Evolutionary conservation across 35 echinoderm and acorn worm species (phyloP).

Genomic region (Lytechinus pictus): DNA sequence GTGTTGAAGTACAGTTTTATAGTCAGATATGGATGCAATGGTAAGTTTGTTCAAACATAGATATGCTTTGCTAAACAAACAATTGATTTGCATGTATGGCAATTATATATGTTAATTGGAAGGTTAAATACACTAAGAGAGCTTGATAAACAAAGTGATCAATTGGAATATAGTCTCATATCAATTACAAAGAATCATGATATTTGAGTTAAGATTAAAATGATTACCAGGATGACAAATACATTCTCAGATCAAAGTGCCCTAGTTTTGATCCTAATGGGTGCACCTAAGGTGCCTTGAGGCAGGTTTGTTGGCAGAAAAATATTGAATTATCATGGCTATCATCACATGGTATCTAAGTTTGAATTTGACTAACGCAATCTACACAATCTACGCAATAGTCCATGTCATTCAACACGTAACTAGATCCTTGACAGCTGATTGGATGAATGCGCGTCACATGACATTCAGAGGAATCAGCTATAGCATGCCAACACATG

Average conservation of each 20-base stretch:
- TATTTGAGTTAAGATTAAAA: not conserved
- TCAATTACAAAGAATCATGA: not conserved
- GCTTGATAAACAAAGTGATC: not conserved
- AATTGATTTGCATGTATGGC: not conserved
- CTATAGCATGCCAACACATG: too few relatives aligned
- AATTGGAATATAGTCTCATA: not conserved
- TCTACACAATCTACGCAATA: too few relatives aligned
- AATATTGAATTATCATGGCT: too few relatives aligned
- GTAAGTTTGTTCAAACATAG: not conserved
- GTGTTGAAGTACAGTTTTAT: too few relatives aligned
- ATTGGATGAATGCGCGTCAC: too few relatives aligned
- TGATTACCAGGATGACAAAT: not conserved
- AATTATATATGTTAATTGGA: not conserved
- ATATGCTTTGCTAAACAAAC: not conserved
- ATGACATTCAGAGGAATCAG: too few relatives aligned
- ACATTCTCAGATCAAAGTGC: not conserved
- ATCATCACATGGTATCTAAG: too few relatives aligned
- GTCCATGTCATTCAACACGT: too few relatives aligned
- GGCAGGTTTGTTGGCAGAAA: too few relatives aligned
- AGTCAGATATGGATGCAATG: too few relatives aligned
- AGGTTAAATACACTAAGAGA: not conserved
- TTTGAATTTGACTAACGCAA: too few relatives aligned
- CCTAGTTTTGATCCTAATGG: not conserved
- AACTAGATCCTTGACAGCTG: too few relatives aligned
- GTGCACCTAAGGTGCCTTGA: not conserved